Conservation (phyloP, 2,113 vertebrate genomes). For the Thoracochromis brauschi region DNA sequence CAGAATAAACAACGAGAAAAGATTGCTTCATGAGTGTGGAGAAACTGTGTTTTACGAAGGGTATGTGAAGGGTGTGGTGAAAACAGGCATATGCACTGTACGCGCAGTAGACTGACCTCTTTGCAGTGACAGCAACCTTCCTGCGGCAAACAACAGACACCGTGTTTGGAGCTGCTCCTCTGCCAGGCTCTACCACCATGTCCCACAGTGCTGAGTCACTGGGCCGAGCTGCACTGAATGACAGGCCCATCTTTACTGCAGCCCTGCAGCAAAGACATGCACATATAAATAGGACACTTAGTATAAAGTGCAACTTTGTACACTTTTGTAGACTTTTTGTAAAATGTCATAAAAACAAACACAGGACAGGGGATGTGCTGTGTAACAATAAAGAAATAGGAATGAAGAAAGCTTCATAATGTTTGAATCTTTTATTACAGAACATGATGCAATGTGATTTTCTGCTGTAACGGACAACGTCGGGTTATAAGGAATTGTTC, state of each 20-base stretch:
- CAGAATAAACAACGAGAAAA: neutral
- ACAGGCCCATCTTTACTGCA: constrained; percentile 78
- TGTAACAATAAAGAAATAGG: neutral
- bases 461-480: neutral
- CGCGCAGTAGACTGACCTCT: constrained; percentile 66
- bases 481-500: neutral
- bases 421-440: neutral
- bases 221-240: constrained; percentile 71
- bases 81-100: neutral
- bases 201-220: constrained; percentile 83
- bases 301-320: neutral
- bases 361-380: neutral
- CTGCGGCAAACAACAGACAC: constrained; percentile 79
- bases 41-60: neutral
- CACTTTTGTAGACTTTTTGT: neutral
- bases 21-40: neutral
- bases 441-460: neutral
- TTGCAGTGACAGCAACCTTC: constrained; percentile 59
- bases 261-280: constrained; percentile 68
- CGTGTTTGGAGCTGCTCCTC: constrained; percentile 44
- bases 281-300: neutral
- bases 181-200: constrained; percentile 66
- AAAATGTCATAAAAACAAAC: neutral
- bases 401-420: neutral
- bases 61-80: neutral